Evolutionary conservation across 1,140 invertebrate genomes (phyloP).

Genomic region (Ylistrum balloti): DNA sequence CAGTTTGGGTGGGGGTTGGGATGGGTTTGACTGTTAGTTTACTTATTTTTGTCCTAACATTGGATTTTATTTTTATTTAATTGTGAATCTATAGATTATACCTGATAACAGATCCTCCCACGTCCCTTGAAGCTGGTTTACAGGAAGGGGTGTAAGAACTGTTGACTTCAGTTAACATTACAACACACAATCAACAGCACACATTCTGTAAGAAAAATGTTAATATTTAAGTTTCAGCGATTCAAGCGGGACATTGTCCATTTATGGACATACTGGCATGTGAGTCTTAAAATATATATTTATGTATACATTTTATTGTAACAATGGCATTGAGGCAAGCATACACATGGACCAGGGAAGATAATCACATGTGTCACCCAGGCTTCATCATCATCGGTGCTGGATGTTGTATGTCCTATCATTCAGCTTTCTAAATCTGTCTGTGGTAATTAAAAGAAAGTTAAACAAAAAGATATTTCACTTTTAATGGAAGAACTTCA

Average conservation of each 20-base stretch:
- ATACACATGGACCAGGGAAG: background rate
- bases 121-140: too few relatives aligned
- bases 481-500: background rate
- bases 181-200: background rate
- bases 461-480: background rate
- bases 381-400: background rate
- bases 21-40: too few relatives aligned
- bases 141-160: too few relatives aligned
- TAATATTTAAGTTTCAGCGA: background rate
- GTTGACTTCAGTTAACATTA: too few relatives aligned
- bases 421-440: background rate
- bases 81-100: too few relatives aligned
- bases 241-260: slow-evolving; percentile 30
- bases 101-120: too few relatives aligned
- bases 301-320: background rate
- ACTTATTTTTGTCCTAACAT: too few relatives aligned
- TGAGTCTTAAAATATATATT: background rate
- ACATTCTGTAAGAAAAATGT: background rate
- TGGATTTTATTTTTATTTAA: too few relatives aligned
- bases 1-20: too few relatives aligned
- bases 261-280: slow-evolving; percentile 31
- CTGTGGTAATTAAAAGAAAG: background rate
- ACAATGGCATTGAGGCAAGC: background rate
- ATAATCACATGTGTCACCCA: background rate
- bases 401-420: background rate